phyloP scores from a whole-genome alignment of 2,113 vertebrate genomes.

The Nematolebias whitei region DNA sequence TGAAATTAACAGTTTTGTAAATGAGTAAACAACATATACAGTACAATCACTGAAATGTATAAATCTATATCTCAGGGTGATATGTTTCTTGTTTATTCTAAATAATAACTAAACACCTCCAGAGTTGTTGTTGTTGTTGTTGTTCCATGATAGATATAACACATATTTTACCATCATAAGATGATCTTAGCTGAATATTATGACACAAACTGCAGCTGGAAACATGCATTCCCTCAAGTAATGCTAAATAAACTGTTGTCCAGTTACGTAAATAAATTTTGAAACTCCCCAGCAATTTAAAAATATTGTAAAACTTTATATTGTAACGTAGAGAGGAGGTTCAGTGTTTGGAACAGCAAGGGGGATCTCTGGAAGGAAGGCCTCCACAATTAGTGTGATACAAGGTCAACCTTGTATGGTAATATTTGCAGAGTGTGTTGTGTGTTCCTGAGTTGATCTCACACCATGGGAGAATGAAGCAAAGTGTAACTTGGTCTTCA shows the following conservation, averaged over 20 bases:
- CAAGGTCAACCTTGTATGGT: constrained; percentile 24
- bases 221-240: too few species aligned
- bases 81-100: too few species aligned
- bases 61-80: too few species aligned
- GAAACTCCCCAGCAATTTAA: not conserved
- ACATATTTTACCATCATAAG: too few species aligned
- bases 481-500: constrained; percentile 36
- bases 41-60: too few species aligned
- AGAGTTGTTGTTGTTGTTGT: too few species aligned
- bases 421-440: not conserved
- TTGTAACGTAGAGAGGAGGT: not conserved
- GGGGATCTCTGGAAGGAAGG: constrained; percentile 7
- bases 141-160: too few species aligned
- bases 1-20: too few species aligned
- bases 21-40: too few species aligned
- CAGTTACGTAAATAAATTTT: not conserved
- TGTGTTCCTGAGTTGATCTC: constrained; percentile 11
- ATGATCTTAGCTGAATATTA: too few species aligned
- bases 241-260: not conserved
- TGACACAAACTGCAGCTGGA: too few species aligned
- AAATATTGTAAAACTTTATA: constrained; percentile 4
- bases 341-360: not conserved
- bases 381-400: not conserved
- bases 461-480: constrained; percentile 25
- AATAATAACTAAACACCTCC: too few species aligned